Conservation (phyloP, 2,113 vertebrate species). For the Anser brachyrhynchus region DNA sequence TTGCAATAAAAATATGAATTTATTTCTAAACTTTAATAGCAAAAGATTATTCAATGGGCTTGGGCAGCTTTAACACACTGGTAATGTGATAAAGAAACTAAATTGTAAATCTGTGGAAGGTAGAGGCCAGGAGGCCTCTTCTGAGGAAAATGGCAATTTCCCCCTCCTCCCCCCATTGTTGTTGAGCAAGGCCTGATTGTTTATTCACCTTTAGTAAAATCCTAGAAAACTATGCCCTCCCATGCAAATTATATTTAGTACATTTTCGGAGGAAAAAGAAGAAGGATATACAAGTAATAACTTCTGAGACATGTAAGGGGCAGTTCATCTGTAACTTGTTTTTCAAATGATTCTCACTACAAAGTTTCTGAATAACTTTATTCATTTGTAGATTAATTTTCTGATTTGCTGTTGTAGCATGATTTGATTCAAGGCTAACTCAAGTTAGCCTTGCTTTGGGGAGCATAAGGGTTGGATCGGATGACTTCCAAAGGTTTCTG, state of each 20-base stretch:
- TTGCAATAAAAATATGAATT: background rate
- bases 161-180: background rate
- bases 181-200: background rate
- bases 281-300: background rate
- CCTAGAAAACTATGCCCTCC: background rate
- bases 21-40: background rate
- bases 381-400: background rate
- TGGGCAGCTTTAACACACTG: background rate
- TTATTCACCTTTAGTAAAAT: background rate
- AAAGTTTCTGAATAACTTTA: background rate
- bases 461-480: background rate
- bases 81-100: background rate
- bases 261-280: background rate
- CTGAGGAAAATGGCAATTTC: background rate
- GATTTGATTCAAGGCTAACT: background rate
- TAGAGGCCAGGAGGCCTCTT: background rate
- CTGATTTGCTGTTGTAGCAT: background rate
- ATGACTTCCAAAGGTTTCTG: background rate
- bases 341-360: background rate
- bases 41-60: background rate
- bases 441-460: background rate
- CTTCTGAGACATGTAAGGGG: background rate
- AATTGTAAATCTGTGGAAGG: background rate
- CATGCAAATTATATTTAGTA: background rate
- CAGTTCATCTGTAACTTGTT: background rate